phyloP scores from a whole-genome alignment of 2,888 invertebrate genomes.

The Cataglyphis rosenhaueri region DNA sequence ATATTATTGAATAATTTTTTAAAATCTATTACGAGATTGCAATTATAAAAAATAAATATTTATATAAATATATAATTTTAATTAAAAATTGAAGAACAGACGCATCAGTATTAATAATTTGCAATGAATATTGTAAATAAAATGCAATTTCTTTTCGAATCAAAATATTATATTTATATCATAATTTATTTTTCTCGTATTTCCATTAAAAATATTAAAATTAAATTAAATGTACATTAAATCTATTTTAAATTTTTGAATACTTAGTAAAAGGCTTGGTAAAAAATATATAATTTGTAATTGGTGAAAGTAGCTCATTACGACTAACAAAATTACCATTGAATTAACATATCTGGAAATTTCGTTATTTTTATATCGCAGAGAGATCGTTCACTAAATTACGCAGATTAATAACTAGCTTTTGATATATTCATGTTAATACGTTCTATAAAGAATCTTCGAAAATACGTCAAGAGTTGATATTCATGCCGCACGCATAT shows the following conservation, averaged over 20 bases:
- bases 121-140: not conserved
- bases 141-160: not conserved
- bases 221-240: conserved; percentile 23
- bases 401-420: not conserved
- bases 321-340: not conserved
- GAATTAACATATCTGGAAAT: conserved; percentile 8
- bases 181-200: not conserved
- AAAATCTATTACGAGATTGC: not conserved
- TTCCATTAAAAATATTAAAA: not conserved
- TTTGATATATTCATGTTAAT: not conserved
- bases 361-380: not conserved
- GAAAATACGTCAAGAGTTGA: conserved; percentile 22
- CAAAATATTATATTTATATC: not conserved
- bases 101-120: not conserved
- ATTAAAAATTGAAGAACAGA: not conserved
- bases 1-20: not conserved
- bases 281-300: not conserved
- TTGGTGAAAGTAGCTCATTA: not conserved
- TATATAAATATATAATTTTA: not conserved
- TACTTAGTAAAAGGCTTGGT: not conserved
- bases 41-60: not conserved
- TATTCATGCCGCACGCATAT: conserved; percentile 45
- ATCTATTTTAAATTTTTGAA: not conserved
- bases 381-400: not conserved
- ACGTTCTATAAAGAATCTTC: not conserved